Conservation (phyloP, 2,888 invertebrate species). For the Drosophila meridiana region DNA sequence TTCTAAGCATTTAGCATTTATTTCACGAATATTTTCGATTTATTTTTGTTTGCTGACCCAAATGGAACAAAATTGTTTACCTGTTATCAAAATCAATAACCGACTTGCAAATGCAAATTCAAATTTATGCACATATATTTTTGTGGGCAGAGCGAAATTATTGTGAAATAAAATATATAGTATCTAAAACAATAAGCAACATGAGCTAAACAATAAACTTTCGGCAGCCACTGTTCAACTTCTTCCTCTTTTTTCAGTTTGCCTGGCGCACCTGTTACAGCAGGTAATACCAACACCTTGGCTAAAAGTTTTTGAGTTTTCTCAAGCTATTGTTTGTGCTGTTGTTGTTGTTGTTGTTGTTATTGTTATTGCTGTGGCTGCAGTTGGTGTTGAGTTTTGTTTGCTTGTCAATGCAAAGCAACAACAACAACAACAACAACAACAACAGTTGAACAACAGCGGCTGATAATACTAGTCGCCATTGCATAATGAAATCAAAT, state of each 20-base stretch:
- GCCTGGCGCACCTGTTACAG: conserved; percentile 56
- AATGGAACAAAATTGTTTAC: conserved; percentile 15
- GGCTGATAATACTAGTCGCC: conserved; percentile 53
- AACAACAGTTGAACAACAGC: neutral
- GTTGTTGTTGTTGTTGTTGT: conserved; percentile 37
- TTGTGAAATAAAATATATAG: conserved; percentile 37
- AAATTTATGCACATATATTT: conserved; percentile 44
- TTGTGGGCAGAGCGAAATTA: conserved; percentile 37
- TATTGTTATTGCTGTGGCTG: conserved; percentile 22
- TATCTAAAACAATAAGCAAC: conserved; percentile 14
- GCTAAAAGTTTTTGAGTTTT: conserved; percentile 49
- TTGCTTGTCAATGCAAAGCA: conserved; percentile 51
- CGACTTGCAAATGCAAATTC: conserved; percentile 2
- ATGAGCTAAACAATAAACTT: conserved; percentile 68
- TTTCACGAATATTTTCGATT: conserved; percentile 19
- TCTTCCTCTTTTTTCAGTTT: conserved; percentile 10
- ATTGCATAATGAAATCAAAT: conserved; percentile 67
- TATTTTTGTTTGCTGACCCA: conserved; percentile 6
- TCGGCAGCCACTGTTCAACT: conserved; percentile 52
- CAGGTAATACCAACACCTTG: conserved; percentile 55
- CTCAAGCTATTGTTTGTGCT: neutral
- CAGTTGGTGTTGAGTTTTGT: conserved; percentile 46
- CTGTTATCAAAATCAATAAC: conserved; percentile 42
- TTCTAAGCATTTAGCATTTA: conserved; percentile 1
- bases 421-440: conserved; percentile 7